Percentiles rank a stretch among this genome's conserved stretches.
These are phyloP conservation scores for Tanypteryx hageni DNA, from an alignment of 2,888 invertebrate genomes.

Conservation along the genomic window DNA sequence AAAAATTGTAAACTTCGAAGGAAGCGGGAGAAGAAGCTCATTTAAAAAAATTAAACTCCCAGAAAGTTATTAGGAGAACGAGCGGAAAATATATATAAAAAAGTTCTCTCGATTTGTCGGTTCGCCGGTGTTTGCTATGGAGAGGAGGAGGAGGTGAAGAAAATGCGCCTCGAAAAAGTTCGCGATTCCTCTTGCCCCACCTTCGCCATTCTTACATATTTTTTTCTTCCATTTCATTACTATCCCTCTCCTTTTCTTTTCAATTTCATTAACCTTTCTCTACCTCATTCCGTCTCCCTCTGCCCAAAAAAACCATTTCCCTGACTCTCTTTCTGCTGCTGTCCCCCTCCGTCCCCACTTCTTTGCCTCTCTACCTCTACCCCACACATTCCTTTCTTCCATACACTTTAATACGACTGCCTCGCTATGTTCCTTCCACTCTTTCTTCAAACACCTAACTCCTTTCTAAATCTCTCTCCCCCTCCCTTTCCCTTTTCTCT, in stretches of 20 bases:
- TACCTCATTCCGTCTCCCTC: neutral
- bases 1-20: neutral
- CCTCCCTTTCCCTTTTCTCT: neutral
- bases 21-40: neutral
- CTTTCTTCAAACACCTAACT: neutral
- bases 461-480: neutral
- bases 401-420: neutral
- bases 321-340: neutral
- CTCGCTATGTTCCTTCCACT: neutral
- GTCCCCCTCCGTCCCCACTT: too few relatives aligned
- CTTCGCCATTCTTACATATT: neutral
- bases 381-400: neutral
- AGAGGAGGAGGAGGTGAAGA: neutral
- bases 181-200: neutral
- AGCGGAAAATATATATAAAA: neutral
- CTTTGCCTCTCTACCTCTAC: neutral
- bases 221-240: constrained; percentile 13
- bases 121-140: neutral
- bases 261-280: neutral
- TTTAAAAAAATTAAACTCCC: neutral
- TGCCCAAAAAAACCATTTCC: neutral
- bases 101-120: neutral
- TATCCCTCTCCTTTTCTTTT: neutral
- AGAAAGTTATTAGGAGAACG: neutral
- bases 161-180: neutral